A percentile compares a stretch with the other conserved stretches of the same genome.
Conservation (phyloP, 1,140 invertebrate species). For the Antheraea pernyi region DNA sequence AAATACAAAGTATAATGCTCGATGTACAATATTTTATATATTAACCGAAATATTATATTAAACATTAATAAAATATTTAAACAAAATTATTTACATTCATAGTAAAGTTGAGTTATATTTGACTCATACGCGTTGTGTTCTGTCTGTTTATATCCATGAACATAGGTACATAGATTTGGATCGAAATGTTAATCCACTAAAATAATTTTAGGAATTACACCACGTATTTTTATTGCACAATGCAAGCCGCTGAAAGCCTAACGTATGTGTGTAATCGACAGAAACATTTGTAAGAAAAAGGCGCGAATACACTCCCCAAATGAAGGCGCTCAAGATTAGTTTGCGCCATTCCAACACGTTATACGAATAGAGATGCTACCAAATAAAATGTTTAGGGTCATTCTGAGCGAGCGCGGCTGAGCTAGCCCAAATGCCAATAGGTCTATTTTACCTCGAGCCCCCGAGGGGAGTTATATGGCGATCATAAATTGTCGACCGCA, state of each 20-base stretch:
- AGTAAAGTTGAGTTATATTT: too few species aligned
- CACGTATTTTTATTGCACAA: neutral
- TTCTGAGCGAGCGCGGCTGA: conserved; percentile 60
- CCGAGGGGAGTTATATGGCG: conserved; percentile 60
- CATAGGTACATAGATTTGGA: too few species aligned
- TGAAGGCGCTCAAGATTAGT: conserved; percentile 68
- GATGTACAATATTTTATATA: too few species aligned
- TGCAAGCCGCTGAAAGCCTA: conserved; percentile 15
- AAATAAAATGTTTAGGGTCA: conserved; percentile 77
- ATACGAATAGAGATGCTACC: conserved; percentile 58
- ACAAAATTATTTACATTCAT: too few species aligned
- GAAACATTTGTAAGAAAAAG: conserved; percentile 52
- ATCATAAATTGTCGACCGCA: conserved; percentile 77
- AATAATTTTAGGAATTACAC: neutral
- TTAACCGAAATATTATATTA: too few species aligned
- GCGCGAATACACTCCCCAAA: conserved; percentile 62
- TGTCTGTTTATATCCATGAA: too few species aligned
- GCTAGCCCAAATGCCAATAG: conserved; percentile 69
- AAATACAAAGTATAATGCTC: too few species aligned
- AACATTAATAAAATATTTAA: too few species aligned
- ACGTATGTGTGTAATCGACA: conserved; percentile 43
- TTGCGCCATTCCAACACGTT: conserved; percentile 52
- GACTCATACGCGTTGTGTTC: too few species aligned
- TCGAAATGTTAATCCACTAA: neutral
- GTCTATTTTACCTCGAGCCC: conserved; percentile 64